Evolutionary conservation across 30 jellyfish, hydroid and myxozoan genomes (phyloP).

Genomic region (Aurelia sp.): DNA sequence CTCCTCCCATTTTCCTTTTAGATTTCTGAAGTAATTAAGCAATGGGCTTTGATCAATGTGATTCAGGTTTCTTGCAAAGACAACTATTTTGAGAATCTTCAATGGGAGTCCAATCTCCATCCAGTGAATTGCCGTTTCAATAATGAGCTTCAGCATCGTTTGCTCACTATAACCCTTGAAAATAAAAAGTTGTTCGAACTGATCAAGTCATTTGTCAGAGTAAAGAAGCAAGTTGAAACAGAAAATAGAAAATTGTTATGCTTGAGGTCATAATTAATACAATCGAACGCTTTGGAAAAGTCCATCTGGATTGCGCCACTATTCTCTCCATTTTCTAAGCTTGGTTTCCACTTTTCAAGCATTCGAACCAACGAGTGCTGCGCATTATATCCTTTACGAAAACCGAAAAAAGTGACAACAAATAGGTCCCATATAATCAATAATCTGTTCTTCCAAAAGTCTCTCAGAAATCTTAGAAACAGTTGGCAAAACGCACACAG

Average conservation of each 20-base stretch:
- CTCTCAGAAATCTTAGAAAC: no score
- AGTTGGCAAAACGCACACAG: neutral
- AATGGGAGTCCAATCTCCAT: conserved; percentile 91
- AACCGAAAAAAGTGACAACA: neutral
- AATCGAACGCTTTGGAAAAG: no score
- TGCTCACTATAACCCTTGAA: conserved; percentile 72
- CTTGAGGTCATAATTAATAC: no score
- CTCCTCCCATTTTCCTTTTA: conserved; percentile 31
- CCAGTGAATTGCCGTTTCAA: conserved; percentile 94
- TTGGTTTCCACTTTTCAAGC: neutral
- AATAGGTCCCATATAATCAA: neutral
- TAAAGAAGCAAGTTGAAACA: no score
- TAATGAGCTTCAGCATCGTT: conserved; percentile 74
- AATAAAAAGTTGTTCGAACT: no score
- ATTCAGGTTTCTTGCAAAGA: conserved; percentile 45
- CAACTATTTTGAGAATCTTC: conserved; percentile 77
- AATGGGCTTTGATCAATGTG: conserved; percentile 29
- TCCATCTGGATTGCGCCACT: no score
- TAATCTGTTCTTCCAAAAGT: no score
- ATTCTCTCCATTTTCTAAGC: no score
- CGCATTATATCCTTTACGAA: neutral
- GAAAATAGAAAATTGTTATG: no score
- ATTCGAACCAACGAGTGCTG: neutral
- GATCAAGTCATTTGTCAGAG: no score
- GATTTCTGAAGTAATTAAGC: conserved; percentile 36